Percentiles rank a stretch among this genome's conserved stretches.
phyloP scores from a whole-genome alignment of 2,888 invertebrate species.

The Mylabris sibirica region DNA sequence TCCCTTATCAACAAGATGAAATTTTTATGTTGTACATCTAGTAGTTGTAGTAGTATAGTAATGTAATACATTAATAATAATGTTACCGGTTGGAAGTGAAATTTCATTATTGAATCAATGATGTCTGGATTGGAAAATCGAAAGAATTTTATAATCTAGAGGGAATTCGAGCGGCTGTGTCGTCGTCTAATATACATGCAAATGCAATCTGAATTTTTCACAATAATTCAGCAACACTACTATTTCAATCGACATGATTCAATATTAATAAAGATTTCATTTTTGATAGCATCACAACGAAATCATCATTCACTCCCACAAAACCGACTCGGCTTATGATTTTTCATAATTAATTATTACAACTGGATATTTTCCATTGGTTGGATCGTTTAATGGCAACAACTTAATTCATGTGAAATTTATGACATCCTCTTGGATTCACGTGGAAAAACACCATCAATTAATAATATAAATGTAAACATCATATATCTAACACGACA shows the following conservation, averaged over 20 bases:
- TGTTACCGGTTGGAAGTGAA: not conserved
- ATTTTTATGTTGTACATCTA: not conserved
- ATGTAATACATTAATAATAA: not conserved
- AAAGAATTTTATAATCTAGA: not conserved
- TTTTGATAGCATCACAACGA: not conserved
- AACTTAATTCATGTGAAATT: constrained; percentile 23
- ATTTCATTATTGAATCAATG: not conserved
- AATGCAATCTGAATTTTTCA: constrained; percentile 56
- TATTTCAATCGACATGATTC: constrained; percentile 49
- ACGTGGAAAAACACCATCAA: constrained; percentile 1
- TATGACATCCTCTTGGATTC: constrained; percentile 23
- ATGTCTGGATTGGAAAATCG: constrained; percentile 1
- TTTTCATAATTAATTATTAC: constrained; percentile 25
- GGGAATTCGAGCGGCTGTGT: constrained; percentile 23
- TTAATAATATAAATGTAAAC: constrained; percentile 2
- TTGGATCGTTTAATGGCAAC: constrained; percentile 20
- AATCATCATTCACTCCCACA: not conserved
- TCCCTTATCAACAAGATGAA: not conserved
- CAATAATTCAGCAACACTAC: constrained; percentile 49
- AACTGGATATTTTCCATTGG: constrained; percentile 20
- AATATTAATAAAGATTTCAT: constrained; percentile 48
- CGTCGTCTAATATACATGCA: constrained; percentile 57
- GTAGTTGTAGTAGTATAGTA: not conserved
- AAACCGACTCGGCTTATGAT: constrained; percentile 6
- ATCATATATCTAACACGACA: not conserved